Base-by-base conservation (phyloP, 2,888 invertebrate genomes). In the Synanthedon tipuliformis region DNA sequence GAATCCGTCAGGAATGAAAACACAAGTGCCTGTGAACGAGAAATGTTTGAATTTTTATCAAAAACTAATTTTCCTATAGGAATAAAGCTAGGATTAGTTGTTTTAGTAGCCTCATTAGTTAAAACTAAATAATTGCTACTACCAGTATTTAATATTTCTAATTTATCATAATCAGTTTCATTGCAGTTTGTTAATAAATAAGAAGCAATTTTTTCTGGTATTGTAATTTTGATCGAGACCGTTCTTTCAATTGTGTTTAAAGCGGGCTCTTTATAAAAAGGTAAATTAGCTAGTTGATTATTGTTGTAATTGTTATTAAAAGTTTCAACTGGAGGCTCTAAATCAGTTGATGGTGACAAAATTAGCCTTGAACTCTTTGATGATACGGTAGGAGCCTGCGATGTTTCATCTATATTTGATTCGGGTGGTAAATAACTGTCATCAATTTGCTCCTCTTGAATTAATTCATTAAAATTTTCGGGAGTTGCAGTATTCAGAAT, bases 1-100 rank as follows among this genome's bases (percentile, higher is more conserved):
- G 87, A 85, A 63, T 85, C 84, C 52, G 82, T 77, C 67, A 87
- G 69, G 59, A 86, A 73, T 18, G 83, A 83, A 64, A 81, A 81
- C 68, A 84, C 83, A 71, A 86, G 65, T 56, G 81, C 84, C 81
- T 86, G 86, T 74, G 87, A 84, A 86, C 80, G 69, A 72, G 85
- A 86, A 79, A 83, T 63, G 57, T 78, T 79, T 52, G 73, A 63
- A 57, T 71, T 71, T 73, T 81, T 78, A 72, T 75, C 73, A 56
- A 69, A 69, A 40, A 73, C 69, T 51, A 83, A 59, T 66, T 76
- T 82, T 7, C 79, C 84, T n/a, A 86, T 71, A 0, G 85, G 81
- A 54, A 81, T 76, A 52, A 78, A 75, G 54, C 65, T 76, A 12
- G 71, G 66, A 50, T 61, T 64, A 27, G 59, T 54, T 50, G 62